phyloP scores from a whole-genome alignment of 1,140 invertebrate species.

The Zaprionus davidi region DNA sequence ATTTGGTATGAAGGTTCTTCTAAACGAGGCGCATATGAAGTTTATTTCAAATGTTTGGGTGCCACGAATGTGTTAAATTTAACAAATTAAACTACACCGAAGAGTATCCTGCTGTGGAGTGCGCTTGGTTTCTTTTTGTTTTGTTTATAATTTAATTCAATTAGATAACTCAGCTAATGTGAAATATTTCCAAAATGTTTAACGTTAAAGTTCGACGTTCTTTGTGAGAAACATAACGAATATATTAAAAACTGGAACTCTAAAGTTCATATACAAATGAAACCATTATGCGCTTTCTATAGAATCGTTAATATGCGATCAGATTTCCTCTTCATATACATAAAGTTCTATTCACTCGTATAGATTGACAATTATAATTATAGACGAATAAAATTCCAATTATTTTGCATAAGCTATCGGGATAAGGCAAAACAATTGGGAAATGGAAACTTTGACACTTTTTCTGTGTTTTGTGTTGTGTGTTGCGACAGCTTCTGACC shows the following conservation, averaged over 20 bases:
- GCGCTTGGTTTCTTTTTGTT: too few species aligned
- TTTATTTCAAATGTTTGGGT: too few species aligned
- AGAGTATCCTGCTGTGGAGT: too few species aligned
- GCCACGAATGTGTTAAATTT: too few species aligned
- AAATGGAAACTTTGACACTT: constrained; percentile 6
- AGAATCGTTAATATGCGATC: constrained; percentile 20
- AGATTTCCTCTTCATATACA: background rate
- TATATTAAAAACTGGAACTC: constrained; percentile 20
- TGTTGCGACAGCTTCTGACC: background rate
- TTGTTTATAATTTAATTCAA: constrained; percentile 15
- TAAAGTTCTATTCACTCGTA: background rate
- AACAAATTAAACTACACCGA: too few species aligned
- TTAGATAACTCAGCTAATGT: constrained; percentile 5
- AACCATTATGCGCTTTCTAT: constrained; percentile 12
- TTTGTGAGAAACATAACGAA: background rate
- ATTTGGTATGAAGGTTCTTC: too few species aligned
- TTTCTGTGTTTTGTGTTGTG: background rate
- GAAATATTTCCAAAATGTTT: constrained; percentile 3
- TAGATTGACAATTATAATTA: constrained; percentile 9
- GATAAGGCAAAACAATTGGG: background rate
- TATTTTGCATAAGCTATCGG: constrained; percentile 8
- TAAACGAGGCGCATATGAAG: too few species aligned
- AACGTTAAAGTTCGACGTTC: background rate
- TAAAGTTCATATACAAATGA: background rate
- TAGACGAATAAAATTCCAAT: constrained; percentile 11